These are phyloP conservation scores for Linnaemya vulpina DNA, from an alignment of 2,888 invertebrate genomes.

Conservation along the genomic window DNA sequence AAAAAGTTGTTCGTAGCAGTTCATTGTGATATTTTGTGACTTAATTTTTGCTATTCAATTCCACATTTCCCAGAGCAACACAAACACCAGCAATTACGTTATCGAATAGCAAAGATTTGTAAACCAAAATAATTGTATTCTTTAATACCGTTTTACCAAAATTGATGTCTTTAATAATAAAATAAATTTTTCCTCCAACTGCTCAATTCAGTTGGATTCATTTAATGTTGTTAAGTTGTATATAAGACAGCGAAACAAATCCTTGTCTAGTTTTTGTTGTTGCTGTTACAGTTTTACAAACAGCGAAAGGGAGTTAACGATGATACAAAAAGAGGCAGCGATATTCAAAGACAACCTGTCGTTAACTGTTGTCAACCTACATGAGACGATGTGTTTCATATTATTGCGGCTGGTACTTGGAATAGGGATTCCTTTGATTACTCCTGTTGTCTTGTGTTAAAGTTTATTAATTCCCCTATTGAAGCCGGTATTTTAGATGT, in stretches of 20 bases:
- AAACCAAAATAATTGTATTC: slow-evolving; percentile 19
- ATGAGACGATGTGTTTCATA: slow-evolving; percentile 17
- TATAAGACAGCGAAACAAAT: background rate
- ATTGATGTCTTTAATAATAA: slow-evolving; percentile 11
- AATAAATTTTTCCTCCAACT: slow-evolving; percentile 15
- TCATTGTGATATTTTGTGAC: slow-evolving; percentile 8
- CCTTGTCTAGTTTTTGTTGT: background rate
- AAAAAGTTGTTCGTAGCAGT: slow-evolving; percentile 38
- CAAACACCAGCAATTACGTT: background rate
- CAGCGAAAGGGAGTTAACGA: slow-evolving; percentile 59
- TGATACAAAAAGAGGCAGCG: slow-evolving; percentile 33
- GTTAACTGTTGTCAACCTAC: slow-evolving; percentile 47
- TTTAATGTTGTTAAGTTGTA: background rate
- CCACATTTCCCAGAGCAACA: slow-evolving; percentile 11
- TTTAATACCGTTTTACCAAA: slow-evolving; percentile 38
- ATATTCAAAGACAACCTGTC: slow-evolving; percentile 62
- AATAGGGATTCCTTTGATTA: slow-evolving; percentile 47
- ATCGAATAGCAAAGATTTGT: slow-evolving; percentile 25
- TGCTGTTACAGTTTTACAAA: slow-evolving; percentile 20
- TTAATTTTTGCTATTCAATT: slow-evolving; percentile 54
- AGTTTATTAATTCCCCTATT: slow-evolving; percentile 37
- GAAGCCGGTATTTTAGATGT: slow-evolving; percentile 17
- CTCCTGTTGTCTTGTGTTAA: slow-evolving; percentile 7
- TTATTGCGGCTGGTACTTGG: slow-evolving; percentile 20
- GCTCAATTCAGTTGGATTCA: background rate